Base-by-base conservation (phyloP, 2,797 vertebrate genomes). In the Megaceryle alcyon region DNA sequence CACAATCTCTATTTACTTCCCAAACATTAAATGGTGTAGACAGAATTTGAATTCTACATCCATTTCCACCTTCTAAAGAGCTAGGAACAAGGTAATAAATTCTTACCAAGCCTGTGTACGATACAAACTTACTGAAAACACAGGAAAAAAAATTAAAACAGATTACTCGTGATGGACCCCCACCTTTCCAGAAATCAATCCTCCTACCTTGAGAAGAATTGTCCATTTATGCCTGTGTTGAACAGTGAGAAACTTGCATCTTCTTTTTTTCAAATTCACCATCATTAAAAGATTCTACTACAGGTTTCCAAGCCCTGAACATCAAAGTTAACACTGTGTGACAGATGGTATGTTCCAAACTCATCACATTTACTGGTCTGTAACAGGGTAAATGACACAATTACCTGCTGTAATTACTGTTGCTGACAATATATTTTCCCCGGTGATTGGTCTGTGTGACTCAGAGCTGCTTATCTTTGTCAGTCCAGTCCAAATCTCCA, bases 321-420 rank as follows among this genome's bases (percentile, higher is more conserved):
- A 80, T 97, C 92, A 96, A 96, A 96, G 90, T 96, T 98, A 98
- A 98, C 96, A 90, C 90, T 84, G 90, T 96, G 92, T 98, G 98
- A 97, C 98, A 98, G 97, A 95, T 97, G 96, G 82, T 93, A 65
- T 94, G 93, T 97, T 97, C 97, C 96, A 82, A 88, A 93, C 82
- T 96, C 88, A 54, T 97, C 97, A 97, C 96, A 97, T 96, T 97
- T 97, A 98, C 96, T 97, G 96, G 82, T 97, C 97, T 98, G 96
- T 98, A 97, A 98, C 98, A 96, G 95, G 96, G 97, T 96, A 98
- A 98, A 98, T 97, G 97, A 98, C 97, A 98, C 96, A 98, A 98
- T 98, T 98, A 98, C 97, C 97, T 97, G 93, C 91, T 97, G 94
- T 98, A 98, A 98, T 98, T 98, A 98, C 97, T 97, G 91, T 94